Conservation (phyloP, 2,888 invertebrate species). For the Tenthredo scrophulariae region DNA sequence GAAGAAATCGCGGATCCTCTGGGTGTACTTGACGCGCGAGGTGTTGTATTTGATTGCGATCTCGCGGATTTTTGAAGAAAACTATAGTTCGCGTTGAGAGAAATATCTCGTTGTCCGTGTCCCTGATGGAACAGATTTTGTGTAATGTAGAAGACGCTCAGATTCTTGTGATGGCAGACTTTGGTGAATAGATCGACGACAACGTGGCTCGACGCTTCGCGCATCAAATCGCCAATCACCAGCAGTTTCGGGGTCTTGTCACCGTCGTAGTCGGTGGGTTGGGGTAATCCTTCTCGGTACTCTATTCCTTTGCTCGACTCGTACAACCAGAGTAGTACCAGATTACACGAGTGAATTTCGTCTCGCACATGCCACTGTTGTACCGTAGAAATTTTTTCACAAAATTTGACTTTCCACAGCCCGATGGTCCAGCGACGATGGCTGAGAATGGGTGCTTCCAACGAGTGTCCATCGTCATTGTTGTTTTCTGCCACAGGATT, state of each 20-base stretch:
- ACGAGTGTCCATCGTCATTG: too few relatives aligned
- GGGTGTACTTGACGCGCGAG: too few relatives aligned
- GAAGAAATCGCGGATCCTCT: too few relatives aligned
- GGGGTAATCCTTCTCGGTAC: slow-evolving; percentile 37
- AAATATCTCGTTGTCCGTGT: slow-evolving; percentile 50
- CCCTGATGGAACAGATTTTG: slow-evolving; percentile 55
- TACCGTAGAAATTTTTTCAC: too few relatives aligned
- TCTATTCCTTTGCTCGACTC: neutral
- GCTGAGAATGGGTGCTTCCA: too few relatives aligned
- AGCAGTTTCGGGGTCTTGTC: slow-evolving; percentile 36
- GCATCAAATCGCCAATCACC: slow-evolving; percentile 54
- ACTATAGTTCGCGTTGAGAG: slow-evolving; percentile 55
- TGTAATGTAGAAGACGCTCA: slow-evolving; percentile 49
- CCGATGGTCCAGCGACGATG: too few relatives aligned
- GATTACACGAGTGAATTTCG: neutral
- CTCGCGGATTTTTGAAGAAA: slow-evolving; percentile 40
- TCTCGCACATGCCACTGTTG: too few relatives aligned
- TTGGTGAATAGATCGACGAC: too few relatives aligned
- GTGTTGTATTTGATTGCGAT: too few relatives aligned
- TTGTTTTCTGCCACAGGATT: too few relatives aligned
- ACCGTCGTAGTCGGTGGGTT: slow-evolving; percentile 24
- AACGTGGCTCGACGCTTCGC: slow-evolving; percentile 38
- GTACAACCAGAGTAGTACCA: slow-evolving; percentile 22
- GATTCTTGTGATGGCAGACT: slow-evolving; percentile 52
- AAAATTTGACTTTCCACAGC: too few relatives aligned